Base-by-base conservation (phyloP, 2,113 vertebrate genomes). In the Hippocampus comes region DNA sequence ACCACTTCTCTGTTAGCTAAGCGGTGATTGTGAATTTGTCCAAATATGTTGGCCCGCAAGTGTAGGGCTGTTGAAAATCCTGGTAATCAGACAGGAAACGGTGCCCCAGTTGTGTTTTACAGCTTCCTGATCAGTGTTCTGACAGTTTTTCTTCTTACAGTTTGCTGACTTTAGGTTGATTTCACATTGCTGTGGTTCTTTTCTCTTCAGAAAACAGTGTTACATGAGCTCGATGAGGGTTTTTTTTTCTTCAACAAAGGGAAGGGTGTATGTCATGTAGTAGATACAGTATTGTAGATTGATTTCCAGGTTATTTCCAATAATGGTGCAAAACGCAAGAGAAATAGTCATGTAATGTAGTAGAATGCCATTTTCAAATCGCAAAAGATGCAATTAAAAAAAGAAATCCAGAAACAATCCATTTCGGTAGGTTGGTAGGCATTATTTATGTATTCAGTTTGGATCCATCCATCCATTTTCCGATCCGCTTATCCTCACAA, bases 31-130 rank as follows among this genome's bases (percentile, higher is more conserved):
- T 23, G 71, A 25, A 48, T 73, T 14, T 46, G n/a, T 57, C 17
- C 49, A 51, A 20, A 51, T 51, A 2, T 72, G 75, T 53, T 65
- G 73, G 43, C 9, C n/a, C 23, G 42, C 17, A 17, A 49, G 70
- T 75, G 72, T 70, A 57, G 71, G 68, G 68, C 74, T 1, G 57
- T 75, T 72, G 55, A 56, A 64, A 77, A 72, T 46, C 74, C 53
- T 71, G 49, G 64, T 85, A 90, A 91, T 91, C 89, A 80, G 78
- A 51, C 89, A 91, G 89, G 91, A 92, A 92, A 78, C 80, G 80
- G 78, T 72, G 73, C 77, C 85, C 74, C 63, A 69, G 70, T 80
- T 70, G 68, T 72, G 68, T 75, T 70, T 71, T 80, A 86, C 80
- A 78, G 78, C 81, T 91, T 92, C 91, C 90, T 90, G 89, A 77